Base-by-base conservation (phyloP, 2,797 vertebrate genomes). In the Hypotaenidia okinawae region DNA sequence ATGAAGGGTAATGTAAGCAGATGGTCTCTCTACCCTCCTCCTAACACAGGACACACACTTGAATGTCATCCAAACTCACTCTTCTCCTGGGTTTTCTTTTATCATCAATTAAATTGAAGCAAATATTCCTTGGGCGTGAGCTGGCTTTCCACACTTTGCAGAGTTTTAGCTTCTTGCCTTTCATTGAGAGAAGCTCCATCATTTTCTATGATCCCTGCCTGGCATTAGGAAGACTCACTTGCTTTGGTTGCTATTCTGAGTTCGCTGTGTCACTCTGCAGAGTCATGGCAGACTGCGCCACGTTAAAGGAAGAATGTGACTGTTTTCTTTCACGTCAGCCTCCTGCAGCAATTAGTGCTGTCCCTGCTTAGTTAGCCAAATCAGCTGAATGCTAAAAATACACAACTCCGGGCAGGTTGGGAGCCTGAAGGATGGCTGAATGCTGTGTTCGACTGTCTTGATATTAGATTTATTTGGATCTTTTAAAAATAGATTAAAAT, bases 41-140 rank as follows among this genome's bases (percentile, higher is more conserved):
- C 95, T 86, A 95, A 93, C 82, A 66, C 55, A 96, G 95, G 95
- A 96, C 95, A 78, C 62, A 75, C 84, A 95, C 84, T 95, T 96
- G 96, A 96, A 97, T 96, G 95, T 96, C 95, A 96, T 96, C 96
- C 93, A 92, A 93, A 73, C 95, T 94, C 83, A 95, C 92, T 84
- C n/a, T 97, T 95, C 95, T 95, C 90, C 73, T 91, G 92, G 78
- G 78, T 91, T 95, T 96, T 95, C 90, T 92, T 94, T 96, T 96
- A 93, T 89, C 94, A 95, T 96, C 94, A 94, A 94, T 96, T 96
- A 95, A 93, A 94, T 91, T 84, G 91, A 95, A 95, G 86, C 78
- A 96, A 96, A 80, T 92, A 96, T 69, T 95, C 69, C 66, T 96
- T 91, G 1, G 0, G 72, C 58, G 80, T 81, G 73, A 92, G 43